Evolutionary conservation across 2,113 vertebrate genomes (phyloP).

Genomic region (Arvicanthis niloticus): DNA sequence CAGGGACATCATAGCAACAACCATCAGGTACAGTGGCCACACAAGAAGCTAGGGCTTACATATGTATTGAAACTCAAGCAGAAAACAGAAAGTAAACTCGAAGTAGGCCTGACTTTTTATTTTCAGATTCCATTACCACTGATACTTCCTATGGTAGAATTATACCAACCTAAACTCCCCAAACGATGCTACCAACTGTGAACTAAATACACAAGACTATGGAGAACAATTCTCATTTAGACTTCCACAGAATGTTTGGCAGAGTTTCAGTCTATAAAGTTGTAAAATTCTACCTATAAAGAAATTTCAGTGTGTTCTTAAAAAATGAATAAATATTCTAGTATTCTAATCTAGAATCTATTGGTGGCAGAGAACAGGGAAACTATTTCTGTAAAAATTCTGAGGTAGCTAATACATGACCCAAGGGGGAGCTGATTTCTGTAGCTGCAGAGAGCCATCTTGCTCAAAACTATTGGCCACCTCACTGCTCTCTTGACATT

Average conservation of each 20-base stretch:
- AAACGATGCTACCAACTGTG: not conserved
- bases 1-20: not conserved
- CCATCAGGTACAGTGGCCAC: too few relatives aligned
- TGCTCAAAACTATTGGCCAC: not conserved
- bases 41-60: not conserved
- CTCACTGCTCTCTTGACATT: not conserved
- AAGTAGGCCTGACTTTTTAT: not conserved
- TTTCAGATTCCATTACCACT: not conserved
- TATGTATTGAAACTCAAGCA: not conserved
- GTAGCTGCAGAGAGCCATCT: not conserved
- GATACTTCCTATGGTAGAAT: not conserved
- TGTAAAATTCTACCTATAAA: not conserved
- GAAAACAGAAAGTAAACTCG: not conserved
- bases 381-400: not conserved
- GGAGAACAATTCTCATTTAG: not conserved
- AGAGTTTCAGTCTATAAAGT: not conserved
- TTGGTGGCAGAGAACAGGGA: not conserved
- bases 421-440: not conserved
- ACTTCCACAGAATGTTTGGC: not conserved
- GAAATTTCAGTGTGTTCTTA: not conserved
- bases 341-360: not conserved
- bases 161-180: not conserved
- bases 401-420: not conserved
- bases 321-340: not conserved
- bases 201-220: not conserved